Conservation (phyloP, 2,888 invertebrate species). For the Xestia rhomboidea region DNA sequence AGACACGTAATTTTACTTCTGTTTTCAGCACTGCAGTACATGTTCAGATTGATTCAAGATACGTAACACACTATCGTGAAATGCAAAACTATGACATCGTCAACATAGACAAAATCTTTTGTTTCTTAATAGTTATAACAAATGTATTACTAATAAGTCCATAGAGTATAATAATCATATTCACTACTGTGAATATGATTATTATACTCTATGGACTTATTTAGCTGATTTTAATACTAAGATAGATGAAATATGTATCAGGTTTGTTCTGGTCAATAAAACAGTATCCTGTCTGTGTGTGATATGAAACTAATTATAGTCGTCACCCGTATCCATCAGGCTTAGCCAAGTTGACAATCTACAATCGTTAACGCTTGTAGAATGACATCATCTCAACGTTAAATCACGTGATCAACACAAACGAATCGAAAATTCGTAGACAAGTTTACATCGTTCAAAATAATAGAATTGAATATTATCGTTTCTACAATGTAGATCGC, state of each 20-base stretch:
- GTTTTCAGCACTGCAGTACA: slow-evolving; percentile 23
- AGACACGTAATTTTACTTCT: slow-evolving; percentile 8
- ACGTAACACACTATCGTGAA: slow-evolving; percentile 18
- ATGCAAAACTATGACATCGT: slow-evolving; percentile 20
- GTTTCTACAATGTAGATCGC: too few relatives aligned
- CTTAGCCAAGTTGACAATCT: too few relatives aligned
- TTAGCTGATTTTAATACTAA: too few relatives aligned
- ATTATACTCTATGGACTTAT: neutral
- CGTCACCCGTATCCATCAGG: slow-evolving; percentile 1
- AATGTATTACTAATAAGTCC: too few relatives aligned
- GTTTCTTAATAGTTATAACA: neutral
- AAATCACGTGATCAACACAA: too few relatives aligned
- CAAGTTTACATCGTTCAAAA: too few relatives aligned
- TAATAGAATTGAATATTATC: too few relatives aligned
- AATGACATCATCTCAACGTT: too few relatives aligned
- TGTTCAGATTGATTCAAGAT: slow-evolving; percentile 8
- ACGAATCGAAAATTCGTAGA: too few relatives aligned
- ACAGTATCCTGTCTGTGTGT: neutral
- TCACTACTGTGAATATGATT: neutral
- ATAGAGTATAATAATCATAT: too few relatives aligned
- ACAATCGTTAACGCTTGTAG: too few relatives aligned
- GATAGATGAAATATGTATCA: too few relatives aligned
- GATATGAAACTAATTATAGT: neutral
- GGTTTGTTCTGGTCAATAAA: neutral
- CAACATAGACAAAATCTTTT: neutral